Percentiles rank a stretch among this genome's conserved stretches.
Evolutionary conservation across 2,113 vertebrate genomes (phyloP).

Genomic region (Bubo bubo): DNA sequence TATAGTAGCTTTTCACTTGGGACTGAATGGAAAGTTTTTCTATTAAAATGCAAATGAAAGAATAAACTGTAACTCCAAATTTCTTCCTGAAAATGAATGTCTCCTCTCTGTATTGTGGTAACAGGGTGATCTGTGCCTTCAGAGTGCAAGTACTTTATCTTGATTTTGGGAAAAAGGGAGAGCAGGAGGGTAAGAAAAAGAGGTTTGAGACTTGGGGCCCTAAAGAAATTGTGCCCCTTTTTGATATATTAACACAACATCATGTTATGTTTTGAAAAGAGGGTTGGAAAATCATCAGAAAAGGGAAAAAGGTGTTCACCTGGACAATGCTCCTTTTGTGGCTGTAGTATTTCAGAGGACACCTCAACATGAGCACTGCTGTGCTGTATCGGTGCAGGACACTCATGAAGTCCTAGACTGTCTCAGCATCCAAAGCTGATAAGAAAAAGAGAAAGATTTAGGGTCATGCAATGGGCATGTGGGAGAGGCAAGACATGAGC

Average conservation of each 20-base stretch:
- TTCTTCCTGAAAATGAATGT: constrained; percentile 61
- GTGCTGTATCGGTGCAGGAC: not conserved
- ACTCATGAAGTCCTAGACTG: not conserved
- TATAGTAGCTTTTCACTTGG: constrained; percentile 79
- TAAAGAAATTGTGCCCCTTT: not conserved
- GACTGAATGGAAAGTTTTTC: constrained; percentile 81
- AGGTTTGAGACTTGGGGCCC: not conserved
- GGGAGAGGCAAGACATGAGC: not conserved
- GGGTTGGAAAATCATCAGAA: not conserved
- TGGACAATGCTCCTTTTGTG: not conserved
- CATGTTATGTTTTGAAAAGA: not conserved
- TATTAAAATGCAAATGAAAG: constrained; percentile 88
- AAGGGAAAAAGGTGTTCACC: not conserved
- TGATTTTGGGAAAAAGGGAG: constrained; percentile 23
- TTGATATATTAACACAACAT: not conserved
- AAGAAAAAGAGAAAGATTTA: not conserved
- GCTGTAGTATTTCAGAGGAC: not conserved
- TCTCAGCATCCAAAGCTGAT: not conserved
- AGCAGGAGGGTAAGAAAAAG: not conserved
- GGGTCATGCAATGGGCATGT: rapidly evolving
- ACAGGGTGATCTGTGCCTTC: constrained; percentile 28
- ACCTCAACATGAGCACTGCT: not conserved
- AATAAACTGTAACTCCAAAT: constrained; percentile 77
- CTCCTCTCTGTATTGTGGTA: constrained; percentile 35
- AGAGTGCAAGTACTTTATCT: constrained; percentile 16